Evolutionary conservation across 30 jellyfish, hydroid and myxozoan genomes (phyloP).

Genomic region (Aurelia sp.): DNA sequence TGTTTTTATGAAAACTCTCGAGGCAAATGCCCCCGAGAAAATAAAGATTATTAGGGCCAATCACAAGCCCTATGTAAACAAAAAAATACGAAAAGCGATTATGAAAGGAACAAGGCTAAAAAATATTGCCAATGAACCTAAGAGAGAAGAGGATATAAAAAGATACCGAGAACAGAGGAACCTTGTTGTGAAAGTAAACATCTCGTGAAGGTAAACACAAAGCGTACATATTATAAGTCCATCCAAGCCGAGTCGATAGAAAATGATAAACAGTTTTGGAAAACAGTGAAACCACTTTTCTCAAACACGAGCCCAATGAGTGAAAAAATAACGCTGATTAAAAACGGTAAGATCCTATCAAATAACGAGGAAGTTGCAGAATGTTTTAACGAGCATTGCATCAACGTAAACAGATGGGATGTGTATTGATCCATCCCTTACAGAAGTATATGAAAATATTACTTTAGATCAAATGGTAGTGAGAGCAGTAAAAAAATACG

Average conservation of each 20-base stretch:
- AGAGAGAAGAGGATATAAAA: conserved; percentile 16
- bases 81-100: too few species aligned
- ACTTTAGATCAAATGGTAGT: too few species aligned
- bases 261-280: conserved; percentile 4
- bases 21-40: conserved; percentile 30
- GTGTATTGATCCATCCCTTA: conserved; percentile 4
- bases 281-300: conserved; percentile 15
- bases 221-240: background rate
- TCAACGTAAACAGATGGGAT: conserved; percentile 7
- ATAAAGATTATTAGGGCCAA: too few species aligned
- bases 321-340: conserved; percentile 4
- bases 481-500: too few species aligned
- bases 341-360: background rate
- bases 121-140: conserved; percentile 11
- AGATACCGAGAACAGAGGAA: conserved; percentile 18
- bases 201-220: too few species aligned
- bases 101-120: background rate
- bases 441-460: too few species aligned
- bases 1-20: conserved; percentile 20
- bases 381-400: conserved; percentile 8
- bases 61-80: too few species aligned
- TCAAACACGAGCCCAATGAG: conserved; percentile 14
- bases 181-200: conserved; percentile 28
- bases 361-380: conserved; percentile 5
- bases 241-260: background rate